Evolutionary conservation across 1,140 invertebrate species (phyloP).

Genomic region (Apis mellifera): DNA sequence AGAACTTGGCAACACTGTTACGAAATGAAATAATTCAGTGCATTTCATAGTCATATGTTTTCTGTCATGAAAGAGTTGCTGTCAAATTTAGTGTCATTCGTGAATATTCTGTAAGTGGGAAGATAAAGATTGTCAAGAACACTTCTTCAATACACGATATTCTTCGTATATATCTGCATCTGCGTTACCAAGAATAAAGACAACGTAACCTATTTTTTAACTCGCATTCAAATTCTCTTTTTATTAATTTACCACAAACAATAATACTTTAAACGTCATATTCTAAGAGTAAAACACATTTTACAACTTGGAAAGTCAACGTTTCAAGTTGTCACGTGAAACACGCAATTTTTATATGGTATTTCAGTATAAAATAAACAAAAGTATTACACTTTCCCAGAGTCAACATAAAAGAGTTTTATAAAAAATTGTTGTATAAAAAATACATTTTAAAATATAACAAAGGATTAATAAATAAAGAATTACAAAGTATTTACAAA

Average conservation of each 20-base stretch:
- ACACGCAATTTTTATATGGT: neutral
- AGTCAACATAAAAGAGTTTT: neutral
- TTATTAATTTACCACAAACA: neutral
- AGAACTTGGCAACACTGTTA: constrained; percentile 37
- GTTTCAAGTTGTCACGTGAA: too few relatives aligned
- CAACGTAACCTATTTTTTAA: neutral
- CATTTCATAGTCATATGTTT: constrained; percentile 62
- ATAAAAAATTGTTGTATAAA: neutral
- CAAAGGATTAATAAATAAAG: constrained; percentile 35
- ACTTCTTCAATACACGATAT: neutral
- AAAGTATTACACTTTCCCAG: neutral
- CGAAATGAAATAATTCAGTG: constrained; percentile 26
- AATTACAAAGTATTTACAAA: neutral
- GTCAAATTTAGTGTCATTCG: constrained; percentile 54
- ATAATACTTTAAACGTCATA: neutral
- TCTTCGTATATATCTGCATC: neutral
- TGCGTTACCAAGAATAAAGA: neutral
- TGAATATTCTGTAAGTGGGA: neutral
- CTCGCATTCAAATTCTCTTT: neutral
- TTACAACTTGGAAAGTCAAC: neutral
- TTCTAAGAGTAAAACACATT: neutral
- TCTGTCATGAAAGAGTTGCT: constrained; percentile 35
- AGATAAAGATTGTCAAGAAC: neutral
- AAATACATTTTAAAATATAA: neutral
- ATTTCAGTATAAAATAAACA: neutral